phyloP scores from a whole-genome alignment of 1,140 invertebrate species.

The Drosophila willistoni region DNA sequence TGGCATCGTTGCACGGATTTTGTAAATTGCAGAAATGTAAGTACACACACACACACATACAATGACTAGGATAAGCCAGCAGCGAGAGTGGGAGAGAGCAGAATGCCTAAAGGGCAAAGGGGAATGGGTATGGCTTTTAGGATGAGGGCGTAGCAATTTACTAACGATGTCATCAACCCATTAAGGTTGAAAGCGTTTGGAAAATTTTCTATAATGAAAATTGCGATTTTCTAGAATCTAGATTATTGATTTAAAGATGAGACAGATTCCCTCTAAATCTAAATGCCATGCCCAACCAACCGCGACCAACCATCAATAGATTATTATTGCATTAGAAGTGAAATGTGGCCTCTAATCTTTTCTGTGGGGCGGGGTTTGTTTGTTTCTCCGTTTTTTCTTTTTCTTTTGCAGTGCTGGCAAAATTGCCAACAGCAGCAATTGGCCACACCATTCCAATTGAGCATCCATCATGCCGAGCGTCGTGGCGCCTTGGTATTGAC shows the following conservation, averaged over 20 bases:
- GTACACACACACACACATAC: conserved; percentile 40
- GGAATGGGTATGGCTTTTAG: background rate
- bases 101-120: conserved; percentile 1
- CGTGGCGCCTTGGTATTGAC: conserved; percentile 87
- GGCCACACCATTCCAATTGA: conserved; percentile 55
- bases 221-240: conserved; percentile 7
- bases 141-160: conserved; percentile 8
- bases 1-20: conserved; percentile 76
- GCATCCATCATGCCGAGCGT: conserved; percentile 66
- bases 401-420: conserved; percentile 68
- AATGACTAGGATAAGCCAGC: conserved; percentile 5
- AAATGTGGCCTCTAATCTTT: background rate
- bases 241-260: conserved; percentile 6
- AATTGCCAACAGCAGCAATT: conserved; percentile 59
- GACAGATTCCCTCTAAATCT: no score
- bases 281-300: no score
- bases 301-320: no score
- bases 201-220: conserved; percentile 20
- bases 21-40: conserved; percentile 72
- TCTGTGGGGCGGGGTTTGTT: no score
- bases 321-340: background rate
- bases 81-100: background rate
- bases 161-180: conserved; percentile 56
- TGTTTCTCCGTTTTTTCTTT: no score
- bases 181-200: conserved; percentile 25